Evolutionary conservation across 2,113 vertebrate genomes (phyloP), one percentile per base, ranked within the genome.

Genomic region (Pheucticus melanocephalus): DNA sequence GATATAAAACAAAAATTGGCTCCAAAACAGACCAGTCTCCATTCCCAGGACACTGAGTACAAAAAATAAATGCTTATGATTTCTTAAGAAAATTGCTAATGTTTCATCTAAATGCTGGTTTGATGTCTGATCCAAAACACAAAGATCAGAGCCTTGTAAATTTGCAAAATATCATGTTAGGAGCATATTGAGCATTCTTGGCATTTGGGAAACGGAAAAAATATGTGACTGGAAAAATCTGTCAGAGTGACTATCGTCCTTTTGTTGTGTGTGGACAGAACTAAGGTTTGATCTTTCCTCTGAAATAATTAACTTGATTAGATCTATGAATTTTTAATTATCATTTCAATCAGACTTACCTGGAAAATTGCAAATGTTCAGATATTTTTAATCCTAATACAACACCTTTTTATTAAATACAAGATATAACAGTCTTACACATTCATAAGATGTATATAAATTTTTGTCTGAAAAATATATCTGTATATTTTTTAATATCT

Each of bases 121-220:
- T 92, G 65, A 87, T 76, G 71, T 93, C 65, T 88, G 59, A 82
- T 90, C 33, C 65, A 86, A 78, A 95, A 39, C 27, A 47, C 47
- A 92, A 93, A 64, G 27, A 90, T 85, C 48, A 92, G 80, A 94
- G 65, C n/a, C 92, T 63, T 84, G 15, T 78, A 76, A 95, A 90
- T 78, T 64, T 15, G 8, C 61, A 77, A 82, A 73, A 75, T 60
- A 77, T 48, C 54, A 8, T 61, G 11, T 63, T 83, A 39, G 71
- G 57, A 84, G 70, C 85, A 85, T 80, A 53, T 54, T 51, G 54
- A 85, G 16, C 33, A 65, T 72, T 86, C 47, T 35, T 68, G 25
- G 30, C 20, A 57, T 84, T 86, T 71, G 25, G 5, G 30, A 27
- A 72, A 92, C 35, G 54, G 54, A 65, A 86, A 85, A 79, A 82